Conservation (phyloP, 1,140 invertebrate species). For the Magallana angulata region DNA sequence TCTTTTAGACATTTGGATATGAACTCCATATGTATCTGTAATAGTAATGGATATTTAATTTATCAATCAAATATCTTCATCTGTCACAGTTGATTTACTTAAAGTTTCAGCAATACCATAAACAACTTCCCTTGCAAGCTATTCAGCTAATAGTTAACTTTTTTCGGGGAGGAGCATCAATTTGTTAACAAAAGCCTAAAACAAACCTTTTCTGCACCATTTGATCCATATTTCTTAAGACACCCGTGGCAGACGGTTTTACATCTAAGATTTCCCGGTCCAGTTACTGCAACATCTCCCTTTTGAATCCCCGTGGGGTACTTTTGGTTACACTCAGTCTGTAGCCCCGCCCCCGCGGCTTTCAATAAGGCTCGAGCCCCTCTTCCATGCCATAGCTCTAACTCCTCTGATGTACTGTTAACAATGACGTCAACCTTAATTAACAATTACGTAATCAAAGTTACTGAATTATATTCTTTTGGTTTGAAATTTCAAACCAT, state of each 20-base stretch:
- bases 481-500: neutral
- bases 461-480: neutral
- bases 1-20: conserved; percentile 41
- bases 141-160: too few species aligned
- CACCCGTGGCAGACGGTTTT: conserved; percentile 61
- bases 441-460: neutral
- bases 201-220: conserved; percentile 38
- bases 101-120: too few species aligned
- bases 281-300: conserved; percentile 63
- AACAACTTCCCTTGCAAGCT: too few species aligned
- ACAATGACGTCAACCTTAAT: conserved; percentile 70
- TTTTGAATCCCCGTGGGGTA: conserved; percentile 65
- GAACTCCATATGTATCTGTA: conserved; percentile 45
- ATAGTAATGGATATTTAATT: neutral
- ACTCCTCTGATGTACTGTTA: conserved; percentile 56
- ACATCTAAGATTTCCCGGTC: conserved; percentile 63
- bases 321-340: conserved; percentile 62
- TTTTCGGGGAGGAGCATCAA: too few species aligned
- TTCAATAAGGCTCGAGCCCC: conserved; percentile 61
- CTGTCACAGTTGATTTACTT: too few species aligned
- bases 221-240: conserved; percentile 5
- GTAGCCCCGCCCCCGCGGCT: conserved; percentile 59
- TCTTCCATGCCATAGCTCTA: conserved; percentile 60
- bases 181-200: too few species aligned
- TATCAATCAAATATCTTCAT: too few species aligned